Percentiles rank a stretch among this genome's conserved stretches.
Conservation (phyloP, 2,797 vertebrate genomes). For the Typhlichthys subterraneus region DNA sequence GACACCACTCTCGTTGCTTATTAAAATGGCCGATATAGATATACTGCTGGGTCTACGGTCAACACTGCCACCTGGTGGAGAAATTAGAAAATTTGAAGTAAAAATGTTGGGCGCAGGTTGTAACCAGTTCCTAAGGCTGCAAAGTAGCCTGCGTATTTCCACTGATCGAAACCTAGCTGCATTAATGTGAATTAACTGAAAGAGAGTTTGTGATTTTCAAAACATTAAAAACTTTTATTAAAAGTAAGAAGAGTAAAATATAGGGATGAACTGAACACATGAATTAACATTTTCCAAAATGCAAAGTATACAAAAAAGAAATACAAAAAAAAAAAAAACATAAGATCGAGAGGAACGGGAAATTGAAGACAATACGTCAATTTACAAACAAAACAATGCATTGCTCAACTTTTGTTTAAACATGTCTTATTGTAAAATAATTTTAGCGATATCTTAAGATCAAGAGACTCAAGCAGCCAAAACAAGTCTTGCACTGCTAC, state of each 20-base stretch:
- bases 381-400: conserved; percentile 46
- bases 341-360: conserved; percentile 58
- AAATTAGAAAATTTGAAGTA: background rate
- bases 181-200: conserved; percentile 31
- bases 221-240: conserved; percentile 82
- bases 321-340: conserved; percentile 38
- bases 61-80: conserved; percentile 41
- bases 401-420: conserved; percentile 37
- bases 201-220: conserved; percentile 58
- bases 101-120: background rate
- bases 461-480: conserved; percentile 62
- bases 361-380: conserved; percentile 24
- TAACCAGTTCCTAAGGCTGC: background rate
- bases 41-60: background rate
- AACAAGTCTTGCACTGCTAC: conserved; percentile 60
- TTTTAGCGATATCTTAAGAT: conserved; percentile 50
- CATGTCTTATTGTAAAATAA: conserved; percentile 30
- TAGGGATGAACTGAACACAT: conserved; percentile 69
- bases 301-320: conserved; percentile 14
- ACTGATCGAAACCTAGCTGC: background rate
- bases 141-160: background rate
- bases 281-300: conserved; percentile 52
- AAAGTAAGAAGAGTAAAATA: conserved; percentile 72
- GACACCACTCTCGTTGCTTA: background rate
- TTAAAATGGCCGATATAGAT: conserved; percentile 57